phyloP scores from a whole-genome alignment of 64 coral and sea anemone species.

The Platygyra sinensis region DNA sequence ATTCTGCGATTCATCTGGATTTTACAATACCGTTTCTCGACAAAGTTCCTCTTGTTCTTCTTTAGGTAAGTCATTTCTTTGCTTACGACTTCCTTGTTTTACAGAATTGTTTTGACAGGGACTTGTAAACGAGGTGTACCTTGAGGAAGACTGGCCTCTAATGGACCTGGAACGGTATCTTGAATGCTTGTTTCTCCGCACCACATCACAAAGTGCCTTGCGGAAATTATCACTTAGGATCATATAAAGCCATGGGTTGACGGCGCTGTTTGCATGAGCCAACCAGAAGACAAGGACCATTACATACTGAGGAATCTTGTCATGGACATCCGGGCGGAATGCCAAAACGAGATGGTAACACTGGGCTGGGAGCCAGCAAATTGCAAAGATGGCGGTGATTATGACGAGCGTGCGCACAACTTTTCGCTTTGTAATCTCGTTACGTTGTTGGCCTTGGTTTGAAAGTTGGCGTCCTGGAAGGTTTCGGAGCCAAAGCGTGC shows the following conservation, averaged over 20 bases:
- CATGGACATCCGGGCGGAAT: not conserved
- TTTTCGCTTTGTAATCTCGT: not conserved
- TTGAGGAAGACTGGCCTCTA: not conserved
- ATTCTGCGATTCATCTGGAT: too few relatives aligned
- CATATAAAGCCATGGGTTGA: constrained; percentile 29
- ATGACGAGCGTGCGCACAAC: constrained; percentile 9
- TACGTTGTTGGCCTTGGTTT: not conserved
- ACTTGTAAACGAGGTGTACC: not conserved
- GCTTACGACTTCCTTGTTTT: not conserved
- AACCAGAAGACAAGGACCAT: not conserved
- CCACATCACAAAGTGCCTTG: not conserved
- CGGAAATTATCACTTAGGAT: constrained; percentile 14
- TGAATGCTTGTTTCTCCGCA: not conserved
- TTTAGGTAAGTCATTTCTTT: not conserved
- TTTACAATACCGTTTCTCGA: not conserved
- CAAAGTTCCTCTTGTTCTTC: not conserved
- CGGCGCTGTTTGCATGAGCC: constrained; percentile 9
- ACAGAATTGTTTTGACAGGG: not conserved
- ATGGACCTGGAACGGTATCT: not conserved
- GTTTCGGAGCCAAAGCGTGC: not conserved
- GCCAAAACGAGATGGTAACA: not conserved
- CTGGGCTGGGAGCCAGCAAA: constrained; percentile 26
- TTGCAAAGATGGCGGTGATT: not conserved
- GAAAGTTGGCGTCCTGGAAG: constrained; percentile 4
- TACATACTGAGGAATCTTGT: not conserved